Evolutionary conservation across 2,888 invertebrate species (phyloP), one percentile per base, ranked within the genome.

Genomic region (Leptopilina syphax): DNA sequence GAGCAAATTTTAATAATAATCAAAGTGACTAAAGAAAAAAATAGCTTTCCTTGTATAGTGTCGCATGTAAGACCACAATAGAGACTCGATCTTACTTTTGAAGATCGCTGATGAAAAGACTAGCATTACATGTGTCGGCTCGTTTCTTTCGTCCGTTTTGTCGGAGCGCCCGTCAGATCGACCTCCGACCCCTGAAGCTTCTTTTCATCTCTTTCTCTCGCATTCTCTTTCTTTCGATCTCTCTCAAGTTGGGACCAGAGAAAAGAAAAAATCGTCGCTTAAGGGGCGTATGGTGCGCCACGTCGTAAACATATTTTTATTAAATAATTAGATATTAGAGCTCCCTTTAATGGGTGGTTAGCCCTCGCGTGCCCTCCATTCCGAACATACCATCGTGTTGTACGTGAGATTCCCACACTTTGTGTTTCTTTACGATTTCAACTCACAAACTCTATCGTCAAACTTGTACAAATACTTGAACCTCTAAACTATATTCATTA

Each of bases 281-380:
- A 85, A 88, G 88, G 88, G 90, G 89, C 90, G 91, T 90, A 89
- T 88, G 86, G 87, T 90, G 89, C 89, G 91, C 91, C 91, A 91
- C 91, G 90, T 91, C 91, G 91, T 91, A 91, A 92, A 92, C 90
- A 91, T 91, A 90, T 91, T 92, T 91, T 92, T 91, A 92, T 92
- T 92, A 92, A 92, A 92, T 92, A 92, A 92, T 92, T 92, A 92
- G 92, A 90, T 92, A 91, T 91, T 91, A 89, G 89, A 87, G 89
- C 85, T 89, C 86, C 81, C 83, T 86, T 89, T 91, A 91, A 91
- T 90, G 88, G 90, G 82, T 89, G 91, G 91, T 91, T 90, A 88
- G 90, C 87, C 86, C 81, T 88, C 89, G 89, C 91, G 90, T 91
- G 91, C 90, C 89, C 89, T 88, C 88, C 91, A 92, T 91, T 91